Conservation (phyloP, 1,140 invertebrate species). For the Palaemon carinicauda region DNA sequence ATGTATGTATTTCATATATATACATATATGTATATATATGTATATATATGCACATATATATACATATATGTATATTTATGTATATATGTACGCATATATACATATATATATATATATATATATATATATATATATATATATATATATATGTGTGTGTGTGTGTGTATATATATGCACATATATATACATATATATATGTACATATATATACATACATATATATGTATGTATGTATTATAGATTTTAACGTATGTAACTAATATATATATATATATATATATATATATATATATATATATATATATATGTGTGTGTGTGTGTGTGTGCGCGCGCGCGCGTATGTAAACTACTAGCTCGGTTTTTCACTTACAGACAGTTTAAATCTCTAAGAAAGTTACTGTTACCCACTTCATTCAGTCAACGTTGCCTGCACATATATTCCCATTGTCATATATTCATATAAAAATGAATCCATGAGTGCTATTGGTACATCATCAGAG, state of each 20-base stretch:
- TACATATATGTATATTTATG: not conserved
- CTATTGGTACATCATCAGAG: too few relatives aligned
- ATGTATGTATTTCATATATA: too few relatives aligned
- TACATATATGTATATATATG: too few relatives aligned
- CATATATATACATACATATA: not conserved
- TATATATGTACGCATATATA: not conserved
- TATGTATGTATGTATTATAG: not conserved
- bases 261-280: not conserved
- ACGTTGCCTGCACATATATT: too few relatives aligned
- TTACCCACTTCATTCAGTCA: too few relatives aligned
- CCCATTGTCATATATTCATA: too few relatives aligned
- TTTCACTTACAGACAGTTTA: too few relatives aligned
- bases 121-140: not conserved
- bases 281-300: not conserved
- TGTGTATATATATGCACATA: not conserved
- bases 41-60: not conserved
- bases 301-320: not conserved
- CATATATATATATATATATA: not conserved
- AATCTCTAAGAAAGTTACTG: too few relatives aligned
- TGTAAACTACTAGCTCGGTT: too few relatives aligned
- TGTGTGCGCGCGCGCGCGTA: too few relatives aligned
- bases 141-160: not conserved
- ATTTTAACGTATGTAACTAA: not conserved
- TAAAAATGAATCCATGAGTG: too few relatives aligned
- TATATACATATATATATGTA: not conserved